Percentiles rank a stretch among this genome's conserved stretches.
Conservation (phyloP, 1,140 invertebrate genomes). For the Charaxes varanes region DNA sequence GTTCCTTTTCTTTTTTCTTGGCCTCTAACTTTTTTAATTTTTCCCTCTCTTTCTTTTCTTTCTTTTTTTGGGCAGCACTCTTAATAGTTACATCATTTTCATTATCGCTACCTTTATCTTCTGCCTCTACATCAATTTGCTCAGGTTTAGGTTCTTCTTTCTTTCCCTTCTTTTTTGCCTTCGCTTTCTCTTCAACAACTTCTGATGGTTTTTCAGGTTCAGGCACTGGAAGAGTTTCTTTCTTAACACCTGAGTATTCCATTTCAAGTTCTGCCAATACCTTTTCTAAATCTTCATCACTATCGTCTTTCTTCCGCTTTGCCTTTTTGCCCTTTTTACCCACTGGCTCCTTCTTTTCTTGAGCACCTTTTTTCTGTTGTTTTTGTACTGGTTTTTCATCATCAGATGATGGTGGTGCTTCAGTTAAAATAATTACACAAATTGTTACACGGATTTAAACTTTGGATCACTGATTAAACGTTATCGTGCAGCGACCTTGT, state of each 20-base stretch:
- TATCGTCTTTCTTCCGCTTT: slow-evolving; percentile 84
- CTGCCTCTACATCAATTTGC: slow-evolving; percentile 59
- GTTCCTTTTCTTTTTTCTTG: slow-evolving; percentile 75
- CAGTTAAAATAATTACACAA: too few relatives aligned
- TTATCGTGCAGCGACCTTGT: too few relatives aligned
- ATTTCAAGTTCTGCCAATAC: slow-evolving; percentile 86
- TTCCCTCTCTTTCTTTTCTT: slow-evolving; percentile 90
- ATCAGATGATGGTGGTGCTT: slow-evolving; percentile 66
- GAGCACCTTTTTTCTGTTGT: slow-evolving; percentile 65
- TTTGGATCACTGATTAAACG: too few relatives aligned
- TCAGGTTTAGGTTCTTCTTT: slow-evolving; percentile 66
- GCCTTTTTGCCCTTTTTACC: slow-evolving; percentile 81
- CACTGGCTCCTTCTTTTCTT: slow-evolving; percentile 75
- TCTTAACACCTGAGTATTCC: slow-evolving; percentile 82
- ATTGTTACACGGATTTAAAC: too few relatives aligned
- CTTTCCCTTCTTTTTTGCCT: slow-evolving; percentile 69
- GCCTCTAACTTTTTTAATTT: slow-evolving; percentile 82
- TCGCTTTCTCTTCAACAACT: slow-evolving; percentile 67
- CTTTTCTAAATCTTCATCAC: slow-evolving; percentile 90
- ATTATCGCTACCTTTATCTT: slow-evolving; percentile 71
- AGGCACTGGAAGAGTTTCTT: slow-evolving; percentile 45
- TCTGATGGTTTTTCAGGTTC: slow-evolving; percentile 62
- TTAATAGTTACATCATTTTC: slow-evolving; percentile 81
- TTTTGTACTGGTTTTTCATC: slow-evolving; percentile 65
- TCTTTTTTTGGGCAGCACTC: slow-evolving; percentile 89